A percentile compares a stretch with the other conserved stretches of the same genome.
Conservation (phyloP, 2,113 vertebrate species). For the Apaloderma vittatum region DNA sequence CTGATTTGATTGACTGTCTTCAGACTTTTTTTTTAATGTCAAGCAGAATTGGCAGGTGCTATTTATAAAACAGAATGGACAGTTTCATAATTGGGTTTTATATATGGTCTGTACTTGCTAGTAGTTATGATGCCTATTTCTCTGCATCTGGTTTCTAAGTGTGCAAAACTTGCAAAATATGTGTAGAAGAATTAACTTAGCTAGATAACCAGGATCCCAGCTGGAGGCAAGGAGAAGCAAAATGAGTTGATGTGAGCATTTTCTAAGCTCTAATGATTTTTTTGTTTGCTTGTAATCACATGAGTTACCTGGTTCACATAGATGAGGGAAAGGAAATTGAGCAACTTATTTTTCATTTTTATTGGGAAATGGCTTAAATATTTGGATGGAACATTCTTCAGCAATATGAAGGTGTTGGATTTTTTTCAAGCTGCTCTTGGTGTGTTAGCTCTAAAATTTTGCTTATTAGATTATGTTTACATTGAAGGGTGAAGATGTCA, state of each 20-base stretch:
- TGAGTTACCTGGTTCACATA: neutral
- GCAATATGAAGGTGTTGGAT: neutral
- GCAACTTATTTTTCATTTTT: neutral
- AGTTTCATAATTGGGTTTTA: neutral
- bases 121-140: neutral
- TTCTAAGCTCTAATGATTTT: neutral
- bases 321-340: neutral
- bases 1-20: neutral
- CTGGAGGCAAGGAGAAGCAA: neutral
- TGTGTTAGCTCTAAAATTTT: neutral
- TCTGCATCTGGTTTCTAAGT: neutral
- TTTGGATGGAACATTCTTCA: neutral
- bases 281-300: neutral
- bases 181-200: neutral
- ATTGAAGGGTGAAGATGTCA: constrained; percentile 91
- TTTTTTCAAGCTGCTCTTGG: neutral
- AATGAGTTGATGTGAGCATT: neutral
- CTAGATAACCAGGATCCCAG: neutral
- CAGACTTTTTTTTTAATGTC: neutral
- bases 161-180: neutral
- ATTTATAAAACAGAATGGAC: neutral
- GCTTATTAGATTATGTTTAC: neutral
- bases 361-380: neutral
- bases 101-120: neutral
- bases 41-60: neutral